A percentile compares a stretch with the other conserved stretches of the same genome.
phyloP scores from a whole-genome alignment of 2,113 vertebrate species.

The Prunella fulvescens region DNA sequence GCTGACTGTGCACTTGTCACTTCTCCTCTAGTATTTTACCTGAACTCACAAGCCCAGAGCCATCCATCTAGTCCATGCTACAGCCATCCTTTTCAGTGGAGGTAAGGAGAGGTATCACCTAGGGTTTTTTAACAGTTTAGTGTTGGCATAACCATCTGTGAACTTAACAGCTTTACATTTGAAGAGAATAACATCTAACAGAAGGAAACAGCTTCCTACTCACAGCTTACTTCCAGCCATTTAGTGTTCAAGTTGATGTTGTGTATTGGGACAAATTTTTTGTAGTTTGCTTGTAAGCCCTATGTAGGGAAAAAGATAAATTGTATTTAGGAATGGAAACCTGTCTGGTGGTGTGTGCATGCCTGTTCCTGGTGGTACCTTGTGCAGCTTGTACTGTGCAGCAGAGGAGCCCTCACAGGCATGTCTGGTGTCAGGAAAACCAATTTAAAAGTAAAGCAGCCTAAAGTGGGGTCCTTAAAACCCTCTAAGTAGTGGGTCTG shows the following conservation, averaged over 20 bases:
- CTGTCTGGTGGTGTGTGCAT: neutral
- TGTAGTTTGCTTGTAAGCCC: neutral
- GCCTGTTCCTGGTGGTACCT: neutral
- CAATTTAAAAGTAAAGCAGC: neutral
- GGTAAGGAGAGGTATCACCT: conserved; percentile 79
- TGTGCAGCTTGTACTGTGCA: neutral
- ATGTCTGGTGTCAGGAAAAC: neutral
- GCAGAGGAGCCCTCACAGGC: neutral
- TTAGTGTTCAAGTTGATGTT: neutral
- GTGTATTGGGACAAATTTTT: neutral
- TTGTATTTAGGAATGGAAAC: neutral
- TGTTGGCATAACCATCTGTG: neutral
- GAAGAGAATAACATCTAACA: neutral
- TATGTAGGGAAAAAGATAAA: neutral
- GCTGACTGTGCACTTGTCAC: conserved; percentile 82
- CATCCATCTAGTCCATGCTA: conserved; percentile 76
- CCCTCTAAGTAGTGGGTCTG: neutral
- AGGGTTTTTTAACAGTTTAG: conserved; percentile 21
- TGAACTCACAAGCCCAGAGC: conserved; percentile 74
- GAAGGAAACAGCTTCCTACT: neutral
- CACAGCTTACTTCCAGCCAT: neutral
- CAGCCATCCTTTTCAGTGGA: conserved; percentile 87
- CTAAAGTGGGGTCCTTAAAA: neutral
- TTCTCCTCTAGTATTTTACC: conserved; percentile 81
- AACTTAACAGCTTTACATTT: neutral